Conservation (phyloP, 2,888 invertebrate species). For the Nomada ferruginata region DNA sequence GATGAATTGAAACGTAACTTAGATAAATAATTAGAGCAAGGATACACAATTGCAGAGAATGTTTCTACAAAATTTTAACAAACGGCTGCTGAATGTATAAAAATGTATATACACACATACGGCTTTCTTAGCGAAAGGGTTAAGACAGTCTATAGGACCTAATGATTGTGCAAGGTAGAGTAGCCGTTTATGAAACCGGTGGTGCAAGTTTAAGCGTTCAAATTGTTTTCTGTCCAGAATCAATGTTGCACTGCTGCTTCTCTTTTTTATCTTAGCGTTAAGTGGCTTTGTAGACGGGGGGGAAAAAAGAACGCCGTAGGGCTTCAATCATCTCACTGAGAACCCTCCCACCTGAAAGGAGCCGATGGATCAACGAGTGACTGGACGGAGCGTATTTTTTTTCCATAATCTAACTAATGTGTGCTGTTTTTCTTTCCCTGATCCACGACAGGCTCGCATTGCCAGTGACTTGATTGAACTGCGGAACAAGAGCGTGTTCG, state of each 20-base stretch:
- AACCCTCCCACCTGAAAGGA: not conserved
- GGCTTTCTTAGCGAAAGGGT: no score
- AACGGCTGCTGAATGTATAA: no score
- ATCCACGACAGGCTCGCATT: conserved; percentile 90
- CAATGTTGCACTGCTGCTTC: not conserved
- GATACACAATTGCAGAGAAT: no score
- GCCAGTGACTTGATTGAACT: conserved; percentile 96
- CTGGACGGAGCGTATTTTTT: conserved; percentile 74
- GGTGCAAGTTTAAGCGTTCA: conserved; percentile 12
- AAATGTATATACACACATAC: no score
- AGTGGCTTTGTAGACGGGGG: conserved; percentile 10
- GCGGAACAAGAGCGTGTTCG: conserved; percentile 98
- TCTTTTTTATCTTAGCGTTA: no score
- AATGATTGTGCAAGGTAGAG: no score
- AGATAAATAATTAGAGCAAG: no score
- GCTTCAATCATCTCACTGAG: not conserved
- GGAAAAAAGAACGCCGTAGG: not conserved
- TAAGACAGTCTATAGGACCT: no score
- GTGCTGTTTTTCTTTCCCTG: conserved; percentile 77
- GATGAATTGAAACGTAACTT: no score
- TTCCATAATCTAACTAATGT: conserved; percentile 76
- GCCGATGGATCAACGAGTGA: conserved; percentile 50
- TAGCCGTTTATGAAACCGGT: no score
- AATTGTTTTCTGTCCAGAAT: conserved; percentile 17
- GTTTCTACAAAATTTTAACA: no score